Conservation (phyloP, 2,888 invertebrate genomes). For the Drosophila demipolita region DNA sequence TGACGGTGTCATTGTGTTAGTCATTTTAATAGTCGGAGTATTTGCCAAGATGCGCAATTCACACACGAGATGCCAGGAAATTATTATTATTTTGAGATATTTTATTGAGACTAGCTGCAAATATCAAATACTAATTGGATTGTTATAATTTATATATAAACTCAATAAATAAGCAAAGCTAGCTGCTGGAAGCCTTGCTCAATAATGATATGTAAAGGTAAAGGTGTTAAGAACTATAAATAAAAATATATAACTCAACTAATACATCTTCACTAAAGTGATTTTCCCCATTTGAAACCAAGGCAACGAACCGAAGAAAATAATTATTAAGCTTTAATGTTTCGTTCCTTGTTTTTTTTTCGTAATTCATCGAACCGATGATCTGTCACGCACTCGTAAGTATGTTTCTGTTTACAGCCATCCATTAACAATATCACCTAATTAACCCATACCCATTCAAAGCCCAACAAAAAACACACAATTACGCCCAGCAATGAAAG, state of each 20-base stretch:
- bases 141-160: not conserved
- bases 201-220: not conserved
- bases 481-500: constrained; percentile 37
- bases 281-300: not conserved
- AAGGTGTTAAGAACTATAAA: not conserved
- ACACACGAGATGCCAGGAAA: not conserved
- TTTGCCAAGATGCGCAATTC: not conserved
- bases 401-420: constrained; percentile 17
- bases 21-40: not conserved
- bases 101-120: not conserved
- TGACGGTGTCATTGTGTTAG: not conserved
- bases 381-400: constrained; percentile 7
- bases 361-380: not conserved
- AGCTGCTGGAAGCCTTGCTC: not conserved
- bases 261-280: not conserved
- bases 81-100: not conserved
- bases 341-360: not conserved
- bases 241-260: not conserved
- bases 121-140: not conserved
- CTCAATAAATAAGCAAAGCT: not conserved
- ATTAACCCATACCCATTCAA: constrained; percentile 27
- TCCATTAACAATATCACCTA: constrained; percentile 9
- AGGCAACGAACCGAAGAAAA: not conserved
- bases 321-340: constrained; percentile 1
- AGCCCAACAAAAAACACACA: constrained; percentile 17